Evolutionary conservation across 2,797 vertebrate genomes (phyloP).

Genomic region (Xyrichtys novacula): DNA sequence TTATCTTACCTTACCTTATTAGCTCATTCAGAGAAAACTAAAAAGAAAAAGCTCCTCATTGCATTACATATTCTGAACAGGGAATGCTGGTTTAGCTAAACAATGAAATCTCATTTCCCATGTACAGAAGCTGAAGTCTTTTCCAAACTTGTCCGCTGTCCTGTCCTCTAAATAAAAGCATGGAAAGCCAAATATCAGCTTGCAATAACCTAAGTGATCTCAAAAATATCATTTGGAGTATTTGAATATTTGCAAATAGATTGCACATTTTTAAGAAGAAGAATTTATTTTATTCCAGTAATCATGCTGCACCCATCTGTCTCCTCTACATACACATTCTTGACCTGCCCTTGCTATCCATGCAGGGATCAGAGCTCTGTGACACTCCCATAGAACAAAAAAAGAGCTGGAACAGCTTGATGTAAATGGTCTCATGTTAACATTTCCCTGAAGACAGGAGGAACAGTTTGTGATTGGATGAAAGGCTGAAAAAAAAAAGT

Average conservation of each 20-base stretch:
- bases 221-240: background rate
- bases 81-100: no score
- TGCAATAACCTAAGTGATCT: background rate
- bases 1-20: no score
- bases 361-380: background rate
- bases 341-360: background rate
- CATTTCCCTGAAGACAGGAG: conserved; percentile 1
- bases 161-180: no score
- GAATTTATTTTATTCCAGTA: background rate
- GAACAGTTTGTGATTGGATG: conserved; percentile 2
- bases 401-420: background rate
- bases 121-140: no score
- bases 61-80: no score
- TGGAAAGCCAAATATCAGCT: no score
- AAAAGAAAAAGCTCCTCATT: no score
- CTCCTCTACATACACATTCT: background rate
- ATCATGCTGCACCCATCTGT: background rate
- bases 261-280: no score
- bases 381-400: background rate
- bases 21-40: no score
- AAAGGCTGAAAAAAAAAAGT: background rate
- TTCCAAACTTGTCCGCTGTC: no score
- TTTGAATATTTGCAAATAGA: no score
- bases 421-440: conserved; percentile 14
- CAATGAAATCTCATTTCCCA: no score